These are phyloP conservation scores for Orchesellides sinensis DNA, from an alignment of 2,888 invertebrate species.

Conservation along the genomic window DNA sequence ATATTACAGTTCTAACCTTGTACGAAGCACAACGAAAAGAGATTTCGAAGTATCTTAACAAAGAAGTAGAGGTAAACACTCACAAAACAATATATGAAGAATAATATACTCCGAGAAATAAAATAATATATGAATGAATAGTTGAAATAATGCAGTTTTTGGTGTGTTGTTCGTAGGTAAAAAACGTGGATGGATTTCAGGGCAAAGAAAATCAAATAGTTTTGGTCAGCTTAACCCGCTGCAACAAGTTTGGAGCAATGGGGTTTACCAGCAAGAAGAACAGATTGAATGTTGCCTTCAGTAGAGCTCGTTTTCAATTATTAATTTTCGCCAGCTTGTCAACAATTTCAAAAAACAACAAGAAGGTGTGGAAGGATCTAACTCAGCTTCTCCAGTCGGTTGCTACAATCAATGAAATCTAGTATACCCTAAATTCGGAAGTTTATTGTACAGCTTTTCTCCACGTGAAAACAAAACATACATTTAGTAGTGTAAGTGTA, in stretches of 20 bases:
- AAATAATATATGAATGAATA: too few relatives aligned
- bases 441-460: too few relatives aligned
- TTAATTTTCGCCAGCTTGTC: background rate
- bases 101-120: too few relatives aligned
- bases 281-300: conserved; percentile 32
- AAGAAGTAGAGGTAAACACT: too few relatives aligned
- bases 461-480: too few relatives aligned
- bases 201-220: conserved; percentile 22
- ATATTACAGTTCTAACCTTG: background rate
- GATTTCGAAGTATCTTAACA: background rate
- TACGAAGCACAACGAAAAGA: background rate
- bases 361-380: too few relatives aligned
- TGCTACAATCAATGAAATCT: too few relatives aligned
- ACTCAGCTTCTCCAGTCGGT: too few relatives aligned
- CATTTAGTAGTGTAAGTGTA: too few relatives aligned
- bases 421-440: too few relatives aligned
- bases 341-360: too few relatives aligned
- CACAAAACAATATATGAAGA: background rate
- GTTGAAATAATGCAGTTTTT: background rate
- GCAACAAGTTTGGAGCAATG: background rate
- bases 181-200: conserved; percentile 32
- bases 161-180: background rate
- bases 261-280: conserved; percentile 8
- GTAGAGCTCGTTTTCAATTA: background rate
- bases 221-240: conserved; percentile 14